Percentiles rank a stretch among this genome's conserved stretches.
These are phyloP conservation scores for Papilio demoleus DNA, from an alignment of 2,888 invertebrate genomes.

Conservation along the genomic window DNA sequence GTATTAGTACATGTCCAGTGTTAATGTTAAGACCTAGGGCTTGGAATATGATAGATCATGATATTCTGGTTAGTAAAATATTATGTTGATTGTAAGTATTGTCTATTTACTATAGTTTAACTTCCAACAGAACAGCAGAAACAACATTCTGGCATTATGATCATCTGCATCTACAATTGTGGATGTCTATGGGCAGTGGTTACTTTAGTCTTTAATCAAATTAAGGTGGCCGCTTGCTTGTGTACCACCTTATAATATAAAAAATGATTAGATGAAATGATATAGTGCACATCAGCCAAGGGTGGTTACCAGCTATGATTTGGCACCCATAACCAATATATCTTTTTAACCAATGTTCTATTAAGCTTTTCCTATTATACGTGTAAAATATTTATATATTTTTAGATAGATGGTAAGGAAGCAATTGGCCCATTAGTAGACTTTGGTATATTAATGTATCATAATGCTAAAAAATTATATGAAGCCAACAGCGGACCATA, in stretches of 20 bases:
- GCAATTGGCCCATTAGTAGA: constrained; percentile 87
- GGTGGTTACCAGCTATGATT: no score
- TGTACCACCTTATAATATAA: no score
- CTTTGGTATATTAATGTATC: constrained; percentile 87
- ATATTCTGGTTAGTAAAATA: constrained; percentile 75
- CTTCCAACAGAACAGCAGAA: no score
- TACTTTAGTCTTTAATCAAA: no score
- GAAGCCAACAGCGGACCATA: constrained; percentile 85
- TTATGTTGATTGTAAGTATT: constrained; percentile 5
- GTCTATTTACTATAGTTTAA: neutral
- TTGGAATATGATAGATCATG: constrained; percentile 89
- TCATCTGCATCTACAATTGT: no score
- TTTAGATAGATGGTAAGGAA: constrained; percentile 83
- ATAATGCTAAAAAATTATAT: constrained; percentile 82
- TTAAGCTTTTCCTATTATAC: neutral
- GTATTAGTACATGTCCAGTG: constrained; percentile 82
- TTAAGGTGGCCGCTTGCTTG: no score
- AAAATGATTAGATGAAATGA: no score
- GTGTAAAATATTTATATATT: constrained; percentile 36
- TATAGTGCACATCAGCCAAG: no score
- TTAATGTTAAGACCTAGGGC: constrained; percentile 88
- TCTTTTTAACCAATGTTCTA: neutral
- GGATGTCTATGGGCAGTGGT: no score
- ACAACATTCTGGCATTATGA: no score
- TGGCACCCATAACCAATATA: neutral